Conservation (phyloP, 1,140 invertebrate species). For the Diachasmimorpha longicaudata region DNA sequence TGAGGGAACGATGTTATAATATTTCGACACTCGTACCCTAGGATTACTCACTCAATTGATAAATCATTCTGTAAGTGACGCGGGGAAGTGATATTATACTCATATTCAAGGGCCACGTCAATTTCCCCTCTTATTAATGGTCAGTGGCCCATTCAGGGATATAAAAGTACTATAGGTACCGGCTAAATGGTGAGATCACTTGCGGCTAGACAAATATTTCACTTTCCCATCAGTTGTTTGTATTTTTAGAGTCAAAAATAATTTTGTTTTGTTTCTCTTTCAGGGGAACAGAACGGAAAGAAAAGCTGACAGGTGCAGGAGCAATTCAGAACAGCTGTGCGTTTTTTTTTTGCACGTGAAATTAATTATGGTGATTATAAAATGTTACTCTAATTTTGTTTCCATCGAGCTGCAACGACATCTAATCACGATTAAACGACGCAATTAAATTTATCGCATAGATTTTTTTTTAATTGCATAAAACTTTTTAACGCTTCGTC, state of each 20-base stretch:
- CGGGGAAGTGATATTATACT: conserved; percentile 49
- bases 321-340: background rate
- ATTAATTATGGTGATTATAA: background rate
- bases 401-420: background rate
- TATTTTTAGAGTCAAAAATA: background rate
- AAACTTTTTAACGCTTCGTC: too few species aligned
- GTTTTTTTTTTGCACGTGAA: background rate
- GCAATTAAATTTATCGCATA: too few species aligned
- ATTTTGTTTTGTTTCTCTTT: background rate
- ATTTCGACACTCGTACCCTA: conserved; percentile 57
- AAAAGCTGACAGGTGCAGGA: background rate
- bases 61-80: conserved; percentile 54
- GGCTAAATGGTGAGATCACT: background rate
- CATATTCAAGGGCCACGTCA: conserved; percentile 38
- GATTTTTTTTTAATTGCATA: too few species aligned
- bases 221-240: too few species aligned
- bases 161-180: background rate
- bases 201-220: background rate
- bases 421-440: background rate
- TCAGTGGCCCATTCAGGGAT: background rate
- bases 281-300: background rate
- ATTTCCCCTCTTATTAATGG: conserved; percentile 11
- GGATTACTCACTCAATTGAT: conserved; percentile 56
- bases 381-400: background rate
- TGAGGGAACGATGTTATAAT: conserved; percentile 58